Percentiles rank a stretch among this genome's conserved stretches.
Evolutionary conservation across 2,888 invertebrate genomes (phyloP).

Genomic region (Camponotus fellah): DNA sequence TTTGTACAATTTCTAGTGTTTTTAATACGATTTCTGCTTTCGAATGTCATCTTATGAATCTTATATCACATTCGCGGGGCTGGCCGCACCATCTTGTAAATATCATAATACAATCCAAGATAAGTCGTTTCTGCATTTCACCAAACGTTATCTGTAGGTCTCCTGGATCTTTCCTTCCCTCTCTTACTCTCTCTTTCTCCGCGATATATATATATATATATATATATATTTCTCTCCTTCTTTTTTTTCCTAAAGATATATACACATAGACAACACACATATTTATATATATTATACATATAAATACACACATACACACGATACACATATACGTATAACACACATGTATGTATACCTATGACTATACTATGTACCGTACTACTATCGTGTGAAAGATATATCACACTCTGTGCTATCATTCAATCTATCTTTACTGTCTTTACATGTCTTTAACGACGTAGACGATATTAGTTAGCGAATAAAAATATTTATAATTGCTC

Average conservation of each 20-base stretch:
- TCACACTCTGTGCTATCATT: conserved; percentile 51
- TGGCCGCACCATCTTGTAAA: conserved; percentile 60
- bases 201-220: too few relatives aligned
- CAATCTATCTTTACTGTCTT: conserved; percentile 68
- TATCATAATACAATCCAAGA: conserved; percentile 35
- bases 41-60: background rate
- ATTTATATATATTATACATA: conserved; percentile 13
- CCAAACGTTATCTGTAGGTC: background rate
- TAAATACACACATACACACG: conserved; percentile 39
- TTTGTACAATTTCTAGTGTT: conserved; percentile 15
- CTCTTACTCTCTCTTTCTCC: background rate
- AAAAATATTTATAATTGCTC: conserved; percentile 34
- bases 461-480: conserved; percentile 42
- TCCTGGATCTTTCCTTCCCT: background rate
- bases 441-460: conserved; percentile 61
- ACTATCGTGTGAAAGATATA: conserved; percentile 32
- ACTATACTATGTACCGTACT: conserved; percentile 46
- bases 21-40: background rate
- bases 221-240: too few relatives aligned
- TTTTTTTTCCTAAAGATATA: conserved; percentile 53
- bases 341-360: conserved; percentile 52
- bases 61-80: conserved; percentile 49
- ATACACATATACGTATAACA: conserved; percentile 49
- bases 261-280: conserved; percentile 37
- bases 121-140: conserved; percentile 64